Conservation (phyloP, 2,797 vertebrate species). For the Girardinus metallicus region DNA sequence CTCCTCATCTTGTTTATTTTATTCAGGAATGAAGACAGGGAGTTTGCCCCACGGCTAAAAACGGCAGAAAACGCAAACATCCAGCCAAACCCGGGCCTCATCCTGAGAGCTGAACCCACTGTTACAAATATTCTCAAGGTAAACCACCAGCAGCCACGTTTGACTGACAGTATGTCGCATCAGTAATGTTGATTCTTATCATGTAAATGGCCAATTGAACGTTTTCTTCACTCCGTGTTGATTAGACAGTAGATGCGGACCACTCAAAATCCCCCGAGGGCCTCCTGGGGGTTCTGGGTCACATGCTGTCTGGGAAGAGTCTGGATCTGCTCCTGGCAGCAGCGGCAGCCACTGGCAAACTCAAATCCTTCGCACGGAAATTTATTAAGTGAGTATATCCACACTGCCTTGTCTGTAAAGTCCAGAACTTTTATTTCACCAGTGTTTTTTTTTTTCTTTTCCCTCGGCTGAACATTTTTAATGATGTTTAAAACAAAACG, state of each 20-base stretch:
- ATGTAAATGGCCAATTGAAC: neutral
- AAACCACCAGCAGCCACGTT: neutral
- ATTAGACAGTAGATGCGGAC: slow-evolving; percentile 95
- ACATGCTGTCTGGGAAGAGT: slow-evolving; percentile 98
- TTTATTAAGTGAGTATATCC: slow-evolving; percentile 91
- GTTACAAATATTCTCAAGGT: slow-evolving; percentile 99
- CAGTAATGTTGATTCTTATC: neutral
- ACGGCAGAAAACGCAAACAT: slow-evolving; percentile 96
- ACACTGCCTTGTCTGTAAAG: neutral
- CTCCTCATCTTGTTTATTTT: slow-evolving; percentile 56
- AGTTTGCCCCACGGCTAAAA: slow-evolving; percentile 89
- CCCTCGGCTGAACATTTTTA: neutral
- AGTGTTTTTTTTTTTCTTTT: neutral
- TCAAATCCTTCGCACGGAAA: slow-evolving; percentile 96
- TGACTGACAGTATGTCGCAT: neutral
- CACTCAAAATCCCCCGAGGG: slow-evolving; percentile 98
- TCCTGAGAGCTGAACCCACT: slow-evolving; percentile 95
- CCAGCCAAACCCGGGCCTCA: slow-evolving; percentile 95
- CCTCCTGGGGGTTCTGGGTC: slow-evolving; percentile 93
- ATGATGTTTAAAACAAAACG: neutral
- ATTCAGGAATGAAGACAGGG: slow-evolving; percentile 87
- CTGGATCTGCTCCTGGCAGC: slow-evolving; percentile 93
- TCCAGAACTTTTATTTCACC: neutral
- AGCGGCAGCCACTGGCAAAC: slow-evolving; percentile 94
- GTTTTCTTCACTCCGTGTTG: neutral